phyloP scores from a whole-genome alignment of 2,888 invertebrate genomes.

The Dermolepida albohirtum region DNA sequence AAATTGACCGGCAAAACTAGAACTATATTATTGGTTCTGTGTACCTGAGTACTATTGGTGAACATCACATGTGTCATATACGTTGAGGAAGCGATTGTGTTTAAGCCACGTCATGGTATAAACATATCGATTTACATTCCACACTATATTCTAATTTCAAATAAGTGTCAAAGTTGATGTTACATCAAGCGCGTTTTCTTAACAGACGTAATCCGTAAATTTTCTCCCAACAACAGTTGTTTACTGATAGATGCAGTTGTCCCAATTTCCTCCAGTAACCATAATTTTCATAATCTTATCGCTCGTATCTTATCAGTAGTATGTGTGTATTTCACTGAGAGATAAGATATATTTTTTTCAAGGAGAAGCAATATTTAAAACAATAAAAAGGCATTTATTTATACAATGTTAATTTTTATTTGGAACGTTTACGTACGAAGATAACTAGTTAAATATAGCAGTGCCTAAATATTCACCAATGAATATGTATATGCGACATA shows the following conservation, averaged over 20 bases:
- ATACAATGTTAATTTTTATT: conserved; percentile 5
- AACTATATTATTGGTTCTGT: conserved; percentile 15
- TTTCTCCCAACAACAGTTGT: conserved; percentile 15
- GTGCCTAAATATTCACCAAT: no score
- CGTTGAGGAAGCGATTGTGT: conserved; percentile 33
- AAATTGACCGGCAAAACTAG: conserved; percentile 26
- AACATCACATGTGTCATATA: conserved; percentile 35
- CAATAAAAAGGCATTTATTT: conserved; percentile 13
- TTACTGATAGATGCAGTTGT: conserved; percentile 14
- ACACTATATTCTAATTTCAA: conserved; percentile 34
- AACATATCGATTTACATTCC: conserved; percentile 31
- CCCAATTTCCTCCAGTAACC: not conserved
- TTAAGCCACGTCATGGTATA: conserved; percentile 35
- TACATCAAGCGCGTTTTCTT: conserved; percentile 5
- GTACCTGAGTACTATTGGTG: conserved; percentile 11
- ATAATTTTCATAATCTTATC: conserved; percentile 28
- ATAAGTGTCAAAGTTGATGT: conserved; percentile 34
- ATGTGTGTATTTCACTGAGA: conserved; percentile 2
- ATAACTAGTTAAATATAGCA: no score
- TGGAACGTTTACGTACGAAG: not conserved
- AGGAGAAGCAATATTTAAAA: conserved; percentile 4
- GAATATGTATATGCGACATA: no score
- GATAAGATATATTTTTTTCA: conserved; percentile 20
- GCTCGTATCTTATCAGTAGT: conserved; percentile 23
- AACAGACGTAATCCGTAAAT: conserved; percentile 1